Conservation (phyloP, 92 coral and sea anemone species). For the Desmophyllum pertusum region DNA sequence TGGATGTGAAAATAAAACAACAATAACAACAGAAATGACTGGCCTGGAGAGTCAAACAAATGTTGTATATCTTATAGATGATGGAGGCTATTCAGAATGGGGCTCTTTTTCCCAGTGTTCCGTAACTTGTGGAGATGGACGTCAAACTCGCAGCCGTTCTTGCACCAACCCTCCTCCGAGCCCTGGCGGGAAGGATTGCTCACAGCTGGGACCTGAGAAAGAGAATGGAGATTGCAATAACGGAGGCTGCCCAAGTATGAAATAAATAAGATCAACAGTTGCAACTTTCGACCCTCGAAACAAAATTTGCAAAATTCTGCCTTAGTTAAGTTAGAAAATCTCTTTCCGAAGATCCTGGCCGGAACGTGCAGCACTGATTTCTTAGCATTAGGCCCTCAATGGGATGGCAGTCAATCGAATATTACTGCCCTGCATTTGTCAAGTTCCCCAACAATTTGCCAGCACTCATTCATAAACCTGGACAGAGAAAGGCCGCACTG, state of each 20-base stretch:
- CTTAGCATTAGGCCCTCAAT: background rate
- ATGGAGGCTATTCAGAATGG: slow-evolving; percentile 1
- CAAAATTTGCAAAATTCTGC: too few relatives aligned
- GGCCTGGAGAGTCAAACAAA: background rate
- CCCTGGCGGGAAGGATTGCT: background rate
- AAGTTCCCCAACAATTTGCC: too few relatives aligned
- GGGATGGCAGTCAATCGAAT: background rate
- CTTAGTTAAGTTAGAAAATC: background rate
- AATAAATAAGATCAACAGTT: background rate
- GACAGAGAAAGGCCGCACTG: too few relatives aligned
- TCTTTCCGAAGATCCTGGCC: background rate
- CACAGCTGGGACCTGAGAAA: background rate
- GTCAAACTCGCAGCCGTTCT: background rate
- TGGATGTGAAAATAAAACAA: background rate
- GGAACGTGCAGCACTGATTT: background rate
- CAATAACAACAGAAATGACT: background rate
- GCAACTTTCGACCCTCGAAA: too few relatives aligned
- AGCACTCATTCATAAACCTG: too few relatives aligned
- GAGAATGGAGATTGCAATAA: background rate
- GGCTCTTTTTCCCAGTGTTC: slow-evolving; percentile 5
- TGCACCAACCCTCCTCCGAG: slow-evolving; percentile 13
- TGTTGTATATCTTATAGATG: background rate
- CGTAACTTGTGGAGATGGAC: slow-evolving; percentile 10
- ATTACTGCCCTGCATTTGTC: too few relatives aligned
- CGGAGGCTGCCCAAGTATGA: background rate